Percentiles rank a stretch among this genome's conserved stretches.
phyloP scores from a whole-genome alignment of 2,797 vertebrate species.

The Zenarchopterus dispar region DNA sequence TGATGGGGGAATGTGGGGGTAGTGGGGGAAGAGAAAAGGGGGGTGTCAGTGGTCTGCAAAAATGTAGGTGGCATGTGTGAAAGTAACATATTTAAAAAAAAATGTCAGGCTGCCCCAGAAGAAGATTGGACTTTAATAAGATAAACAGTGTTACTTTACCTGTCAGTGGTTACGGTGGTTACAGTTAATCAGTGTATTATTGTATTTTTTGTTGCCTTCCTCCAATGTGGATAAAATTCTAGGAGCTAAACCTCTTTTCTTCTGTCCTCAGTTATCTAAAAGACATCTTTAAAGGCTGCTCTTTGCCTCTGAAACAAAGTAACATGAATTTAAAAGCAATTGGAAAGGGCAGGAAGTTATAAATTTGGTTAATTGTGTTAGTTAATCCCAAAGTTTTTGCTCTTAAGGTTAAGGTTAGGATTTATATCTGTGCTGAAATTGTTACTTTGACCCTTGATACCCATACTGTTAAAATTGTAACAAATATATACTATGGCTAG shows the following conservation, averaged over 20 bases:
- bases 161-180: too few relatives aligned
- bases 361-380: constrained; percentile 41
- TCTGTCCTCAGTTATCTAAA: constrained; percentile 59
- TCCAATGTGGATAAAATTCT: constrained; percentile 50
- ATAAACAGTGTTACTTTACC: too few relatives aligned
- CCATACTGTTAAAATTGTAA: background rate
- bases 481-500: background rate
- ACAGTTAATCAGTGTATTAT: too few relatives aligned
- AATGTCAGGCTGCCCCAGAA: too few relatives aligned
- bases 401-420: constrained; percentile 5
- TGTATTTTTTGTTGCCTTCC: background rate
- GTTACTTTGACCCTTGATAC: constrained; percentile 1
- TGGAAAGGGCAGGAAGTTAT: constrained; percentile 3
- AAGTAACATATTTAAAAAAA: too few relatives aligned
- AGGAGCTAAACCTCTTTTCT: constrained; percentile 65
- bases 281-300: constrained; percentile 40
- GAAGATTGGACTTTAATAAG: too few relatives aligned
- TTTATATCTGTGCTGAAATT: constrained; percentile 5
- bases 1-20: background rate
- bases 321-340: constrained; percentile 31
- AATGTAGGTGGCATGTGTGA: too few relatives aligned
- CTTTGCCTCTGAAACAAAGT: constrained; percentile 42
- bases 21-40: too few relatives aligned
- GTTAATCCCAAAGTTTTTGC: constrained; percentile 32
- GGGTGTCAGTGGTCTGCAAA: too few relatives aligned